Percentiles rank a stretch among this genome's conserved stretches.
Conservation (phyloP, 2,797 vertebrate species). For the Psittacula derbiana region DNA sequence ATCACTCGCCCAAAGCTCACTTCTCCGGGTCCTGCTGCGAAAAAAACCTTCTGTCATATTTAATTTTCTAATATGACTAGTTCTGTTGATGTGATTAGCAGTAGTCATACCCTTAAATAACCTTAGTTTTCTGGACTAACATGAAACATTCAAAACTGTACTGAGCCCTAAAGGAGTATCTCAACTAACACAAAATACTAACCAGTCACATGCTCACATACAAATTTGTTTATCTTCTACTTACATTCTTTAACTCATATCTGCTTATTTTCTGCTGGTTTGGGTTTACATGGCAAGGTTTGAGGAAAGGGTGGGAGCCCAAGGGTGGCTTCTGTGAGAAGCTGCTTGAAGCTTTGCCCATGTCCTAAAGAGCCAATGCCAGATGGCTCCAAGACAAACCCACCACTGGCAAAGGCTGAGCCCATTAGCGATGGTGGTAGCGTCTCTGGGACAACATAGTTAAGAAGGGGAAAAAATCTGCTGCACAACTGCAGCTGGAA, state of each 20-base stretch:
- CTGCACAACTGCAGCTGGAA: neutral
- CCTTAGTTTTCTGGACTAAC: neutral
- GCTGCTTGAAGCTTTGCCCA: neutral
- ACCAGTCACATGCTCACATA: neutral
- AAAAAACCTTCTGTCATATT: neutral
- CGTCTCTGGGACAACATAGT: neutral
- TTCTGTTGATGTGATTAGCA: neutral
- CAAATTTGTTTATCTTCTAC: neutral
- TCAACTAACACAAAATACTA: neutral
- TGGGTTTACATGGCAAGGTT: neutral
- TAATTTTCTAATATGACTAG: neutral
- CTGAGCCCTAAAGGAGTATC: neutral
- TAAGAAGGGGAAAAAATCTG: no score
- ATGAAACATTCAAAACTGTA: neutral
- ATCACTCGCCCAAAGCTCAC: neutral
- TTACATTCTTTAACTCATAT: neutral
- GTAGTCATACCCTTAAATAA: neutral
- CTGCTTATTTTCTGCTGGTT: accelerated
- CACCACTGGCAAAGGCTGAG: neutral
- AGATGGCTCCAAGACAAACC: neutral
- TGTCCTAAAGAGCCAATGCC: neutral
- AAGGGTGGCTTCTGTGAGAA: neutral
- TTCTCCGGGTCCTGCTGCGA: neutral
- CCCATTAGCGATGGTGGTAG: neutral
- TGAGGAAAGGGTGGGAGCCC: neutral